Conservation (phyloP, 2,888 invertebrate genomes). For the Rhogogaster chlorosoma region DNA sequence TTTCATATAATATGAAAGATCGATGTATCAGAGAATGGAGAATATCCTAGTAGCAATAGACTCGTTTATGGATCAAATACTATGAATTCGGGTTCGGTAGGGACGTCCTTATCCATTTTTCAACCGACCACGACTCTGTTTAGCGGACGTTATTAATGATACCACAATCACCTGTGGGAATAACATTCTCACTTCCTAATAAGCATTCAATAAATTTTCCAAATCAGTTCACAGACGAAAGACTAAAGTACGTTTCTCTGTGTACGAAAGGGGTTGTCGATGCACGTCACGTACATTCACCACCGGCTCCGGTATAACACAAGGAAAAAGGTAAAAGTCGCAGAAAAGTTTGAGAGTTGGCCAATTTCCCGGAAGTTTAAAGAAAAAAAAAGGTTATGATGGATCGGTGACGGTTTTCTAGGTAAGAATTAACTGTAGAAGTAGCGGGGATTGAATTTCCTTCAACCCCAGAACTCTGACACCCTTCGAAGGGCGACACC, state of each 20-base stretch:
- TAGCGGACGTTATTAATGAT: not conserved
- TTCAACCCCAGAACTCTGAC: not conserved
- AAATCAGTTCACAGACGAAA: not conserved
- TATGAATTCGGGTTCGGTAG: not conserved
- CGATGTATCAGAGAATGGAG: not conserved
- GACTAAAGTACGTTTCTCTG: not conserved
- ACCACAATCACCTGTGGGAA: not conserved
- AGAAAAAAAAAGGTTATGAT: slow-evolving; percentile 37
- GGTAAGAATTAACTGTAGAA: slow-evolving; percentile 3
- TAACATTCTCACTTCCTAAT: not conserved
- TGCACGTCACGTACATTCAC: slow-evolving; percentile 17
- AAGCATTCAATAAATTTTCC: not conserved
- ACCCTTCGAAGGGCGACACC: not conserved
- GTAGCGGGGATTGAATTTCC: slow-evolving; percentile 32
- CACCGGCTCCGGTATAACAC: not conserved
- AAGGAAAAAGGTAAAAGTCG: slow-evolving; percentile 24
- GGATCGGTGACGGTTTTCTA: slow-evolving; percentile 25
- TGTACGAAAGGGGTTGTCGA: not conserved
- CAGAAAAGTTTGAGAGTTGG: slow-evolving; percentile 25
- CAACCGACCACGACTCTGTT: not conserved
- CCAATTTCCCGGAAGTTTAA: slow-evolving; percentile 35
- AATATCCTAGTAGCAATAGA: no score
- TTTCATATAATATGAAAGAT: not conserved
- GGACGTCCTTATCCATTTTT: not conserved
- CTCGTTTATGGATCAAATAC: not conserved